Conservation (phyloP, 2,797 vertebrate genomes). For the Microhierax caerulescens region DNA sequence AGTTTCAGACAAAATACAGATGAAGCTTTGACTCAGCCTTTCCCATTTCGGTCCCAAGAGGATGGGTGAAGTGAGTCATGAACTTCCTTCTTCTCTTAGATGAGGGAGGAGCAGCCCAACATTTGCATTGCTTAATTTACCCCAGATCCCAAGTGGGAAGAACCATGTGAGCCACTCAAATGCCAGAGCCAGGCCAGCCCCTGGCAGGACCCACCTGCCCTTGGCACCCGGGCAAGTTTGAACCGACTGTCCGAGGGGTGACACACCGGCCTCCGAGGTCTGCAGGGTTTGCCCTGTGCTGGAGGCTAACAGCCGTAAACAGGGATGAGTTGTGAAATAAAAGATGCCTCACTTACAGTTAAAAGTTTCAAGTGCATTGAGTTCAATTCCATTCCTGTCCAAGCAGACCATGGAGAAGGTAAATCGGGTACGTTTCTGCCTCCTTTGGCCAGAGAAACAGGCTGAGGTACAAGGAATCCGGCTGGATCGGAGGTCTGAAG, state of each 20-base stretch:
- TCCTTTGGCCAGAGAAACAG: not conserved
- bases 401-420: not conserved
- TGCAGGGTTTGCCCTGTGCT: not conserved
- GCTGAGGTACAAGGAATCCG: not conserved
- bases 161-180: not conserved
- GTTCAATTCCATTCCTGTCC: not conserved
- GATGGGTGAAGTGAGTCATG: not conserved
- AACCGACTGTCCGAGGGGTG: not conserved
- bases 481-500: not conserved
- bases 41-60: not conserved
- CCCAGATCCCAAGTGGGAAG: accelerated
- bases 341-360: not conserved
- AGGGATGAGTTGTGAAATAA: not conserved
- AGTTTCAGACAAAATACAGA: not conserved
- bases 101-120: not conserved
- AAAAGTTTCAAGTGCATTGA: not conserved
- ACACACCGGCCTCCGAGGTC: accelerated
- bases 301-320: not conserved
- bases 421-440: not conserved
- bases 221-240: not conserved
- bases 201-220: not conserved
- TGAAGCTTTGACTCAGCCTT: not conserved
- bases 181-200: not conserved
- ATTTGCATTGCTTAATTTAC: not conserved
- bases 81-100: not conserved